Evolutionary conservation across 2,113 vertebrate genomes (phyloP), one percentile per base, ranked within the genome.

Genomic region (Clarias macrocephalus): DNA sequence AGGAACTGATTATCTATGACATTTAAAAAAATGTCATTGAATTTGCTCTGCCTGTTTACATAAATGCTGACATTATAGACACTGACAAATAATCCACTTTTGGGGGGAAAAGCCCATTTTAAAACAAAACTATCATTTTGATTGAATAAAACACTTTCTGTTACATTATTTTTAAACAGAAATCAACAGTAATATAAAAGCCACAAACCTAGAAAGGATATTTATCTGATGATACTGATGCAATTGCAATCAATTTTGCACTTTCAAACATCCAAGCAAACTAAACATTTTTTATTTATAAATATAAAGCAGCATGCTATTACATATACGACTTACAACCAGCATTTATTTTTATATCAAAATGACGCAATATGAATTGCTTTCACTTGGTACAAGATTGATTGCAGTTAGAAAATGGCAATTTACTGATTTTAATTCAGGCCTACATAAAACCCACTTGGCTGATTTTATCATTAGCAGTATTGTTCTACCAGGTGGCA

Each of bases 401-500:
- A 84, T 87, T 87, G 57, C 82, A 65, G 70, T 75, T 75, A 62
- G 82, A 75, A 85, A 54, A 89, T 63, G 56, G 83, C 84, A 80
- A 72, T 77, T 89, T 28, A 84, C 80, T 83, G 86, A 86, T 86
- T 89, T 73, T 83, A 87, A 72, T 88, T 86, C 42, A 87, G 63
- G 80, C 33, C 56, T 56, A 77, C 19, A 66, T 66, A 84, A 30
- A 86, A 83, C 65, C 86, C 57, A 86, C 88, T 75, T 65, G 66
- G 52, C 70, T 86, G 86, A 89, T 83, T 89, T 88, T 83, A 81
- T 88, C 73, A 88, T 86, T 83, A 86, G 83, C 57, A 63, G 68
- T 57, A 82, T 85, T 48, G 48, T 48, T 88, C 82, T 59, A 72
- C 70, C 68, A 82, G 70, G 86, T 87, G 62, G 68, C 30, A 75